Percentiles rank a stretch among this genome's conserved stretches.
Conservation (phyloP, 2,113 vertebrate species). For the Syngnathus floridae region DNA sequence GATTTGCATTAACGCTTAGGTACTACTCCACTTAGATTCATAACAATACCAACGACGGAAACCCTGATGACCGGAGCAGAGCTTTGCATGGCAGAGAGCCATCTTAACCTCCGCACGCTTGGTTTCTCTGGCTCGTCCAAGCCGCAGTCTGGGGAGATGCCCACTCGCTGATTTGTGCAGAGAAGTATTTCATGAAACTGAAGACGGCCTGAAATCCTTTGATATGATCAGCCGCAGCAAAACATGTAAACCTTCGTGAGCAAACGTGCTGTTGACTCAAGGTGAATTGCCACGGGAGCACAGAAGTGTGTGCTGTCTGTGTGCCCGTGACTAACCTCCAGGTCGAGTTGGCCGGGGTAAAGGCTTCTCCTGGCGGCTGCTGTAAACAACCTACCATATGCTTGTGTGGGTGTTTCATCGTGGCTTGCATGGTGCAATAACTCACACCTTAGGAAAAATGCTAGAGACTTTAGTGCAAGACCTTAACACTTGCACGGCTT, state of each 20-base stretch:
- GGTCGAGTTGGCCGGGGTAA: slow-evolving; percentile 47
- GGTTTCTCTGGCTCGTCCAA: slow-evolving; percentile 38
- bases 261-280: slow-evolving; percentile 11
- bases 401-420: slow-evolving; percentile 34
- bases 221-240: slow-evolving; percentile 26
- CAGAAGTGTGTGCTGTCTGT: slow-evolving; percentile 41
- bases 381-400: slow-evolving; percentile 65
- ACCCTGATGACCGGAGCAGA: slow-evolving; percentile 30
- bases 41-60: slow-evolving; percentile 36
- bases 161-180: slow-evolving; percentile 48
- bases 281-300: slow-evolving; percentile 25
- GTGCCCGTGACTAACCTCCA: slow-evolving; percentile 24
- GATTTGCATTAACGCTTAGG: slow-evolving; percentile 3
- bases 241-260: slow-evolving; percentile 17
- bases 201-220: slow-evolving; percentile 20
- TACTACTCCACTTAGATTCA: slow-evolving; percentile 37
- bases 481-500: slow-evolving; percentile 1
- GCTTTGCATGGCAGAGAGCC: slow-evolving; percentile 42
- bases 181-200: slow-evolving; percentile 33
- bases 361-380: slow-evolving; percentile 39
- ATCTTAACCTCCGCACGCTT: slow-evolving; percentile 46
- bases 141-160: slow-evolving; percentile 52
- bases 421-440: slow-evolving; percentile 17
- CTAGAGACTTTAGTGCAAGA: slow-evolving; percentile 10
- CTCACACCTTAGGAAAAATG: slow-evolving; percentile 7